Evolutionary conservation across 2,113 vertebrate species (phyloP).

Genomic region (Eulemur macaco): DNA sequence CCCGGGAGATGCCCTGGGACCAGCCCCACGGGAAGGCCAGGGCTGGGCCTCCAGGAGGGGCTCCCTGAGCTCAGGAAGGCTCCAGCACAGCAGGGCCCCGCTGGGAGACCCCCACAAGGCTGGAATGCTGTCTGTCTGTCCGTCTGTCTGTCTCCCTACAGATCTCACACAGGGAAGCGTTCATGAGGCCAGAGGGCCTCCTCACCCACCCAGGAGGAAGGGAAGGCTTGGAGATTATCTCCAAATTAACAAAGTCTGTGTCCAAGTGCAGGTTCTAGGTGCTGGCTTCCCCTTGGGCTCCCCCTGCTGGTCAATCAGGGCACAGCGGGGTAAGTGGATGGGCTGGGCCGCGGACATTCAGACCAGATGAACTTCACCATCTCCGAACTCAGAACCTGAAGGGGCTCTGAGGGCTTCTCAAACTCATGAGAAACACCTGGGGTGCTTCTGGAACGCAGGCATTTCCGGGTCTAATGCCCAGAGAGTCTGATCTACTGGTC

Average conservation of each 20-base stretch:
- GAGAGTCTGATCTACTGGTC: background rate
- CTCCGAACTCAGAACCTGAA: background rate
- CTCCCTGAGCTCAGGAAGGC: background rate
- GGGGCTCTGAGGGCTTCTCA: background rate
- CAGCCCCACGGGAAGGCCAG: background rate
- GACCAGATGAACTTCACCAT: background rate
- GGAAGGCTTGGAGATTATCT: fast-evolving
- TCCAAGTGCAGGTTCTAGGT: fast-evolving
- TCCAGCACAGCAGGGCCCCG: background rate
- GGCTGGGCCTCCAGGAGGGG: background rate
- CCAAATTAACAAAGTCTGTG: background rate
- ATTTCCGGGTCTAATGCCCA: background rate
- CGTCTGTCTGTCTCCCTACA: background rate
- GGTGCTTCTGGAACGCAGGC: background rate
- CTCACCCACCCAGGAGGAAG: background rate
- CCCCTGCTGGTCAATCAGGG: slow-evolving; percentile 73
- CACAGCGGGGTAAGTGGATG: background rate
- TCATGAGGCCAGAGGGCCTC: background rate
- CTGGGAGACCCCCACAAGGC: background rate
- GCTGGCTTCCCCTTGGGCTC: slow-evolving; percentile 69
- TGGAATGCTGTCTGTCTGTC: background rate
- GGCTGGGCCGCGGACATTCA: background rate
- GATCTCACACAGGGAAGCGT: background rate
- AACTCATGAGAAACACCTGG: background rate
- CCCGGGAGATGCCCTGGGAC: background rate